Conservation (phyloP, 1,140 invertebrate genomes). For the Parapsyche elsis region DNA sequence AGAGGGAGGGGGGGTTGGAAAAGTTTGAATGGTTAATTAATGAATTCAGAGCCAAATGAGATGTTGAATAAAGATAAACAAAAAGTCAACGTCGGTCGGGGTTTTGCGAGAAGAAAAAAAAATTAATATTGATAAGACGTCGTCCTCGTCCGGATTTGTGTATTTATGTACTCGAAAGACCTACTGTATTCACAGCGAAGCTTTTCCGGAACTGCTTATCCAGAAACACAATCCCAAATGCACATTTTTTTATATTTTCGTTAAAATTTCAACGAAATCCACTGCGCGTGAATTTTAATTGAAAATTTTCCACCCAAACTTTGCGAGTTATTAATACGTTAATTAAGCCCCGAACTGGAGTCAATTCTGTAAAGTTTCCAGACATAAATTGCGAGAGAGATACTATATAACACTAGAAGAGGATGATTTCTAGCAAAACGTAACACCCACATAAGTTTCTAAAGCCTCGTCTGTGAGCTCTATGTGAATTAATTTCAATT, state of each 20-base stretch:
- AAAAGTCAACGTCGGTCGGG: conserved; percentile 35
- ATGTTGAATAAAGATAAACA: conserved; percentile 49
- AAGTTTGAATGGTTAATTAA: conserved; percentile 50
- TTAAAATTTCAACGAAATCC: too few species aligned
- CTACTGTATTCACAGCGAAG: neutral
- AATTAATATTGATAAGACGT: conserved; percentile 38
- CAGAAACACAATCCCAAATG: too few species aligned
- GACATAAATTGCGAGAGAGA: too few species aligned
- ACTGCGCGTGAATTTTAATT: too few species aligned
- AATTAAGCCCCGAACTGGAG: too few species aligned
- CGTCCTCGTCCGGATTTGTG: neutral
- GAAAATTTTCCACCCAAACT: too few species aligned
- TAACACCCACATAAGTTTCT: neutral
- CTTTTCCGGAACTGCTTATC: neutral
- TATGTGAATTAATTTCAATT: conserved; percentile 17
- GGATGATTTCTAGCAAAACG: neutral
- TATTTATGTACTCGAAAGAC: neutral
- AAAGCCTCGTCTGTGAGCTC: neutral
- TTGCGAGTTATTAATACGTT: too few species aligned
- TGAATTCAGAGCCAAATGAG: conserved; percentile 48
- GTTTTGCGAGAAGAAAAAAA: neutral
- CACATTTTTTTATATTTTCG: too few species aligned
- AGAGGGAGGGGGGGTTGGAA: neutral
- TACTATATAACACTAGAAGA: neutral
- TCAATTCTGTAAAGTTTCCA: too few species aligned